Base-by-base conservation (phyloP, 2,888 invertebrate species). In the Lymantria dispar region DNA sequence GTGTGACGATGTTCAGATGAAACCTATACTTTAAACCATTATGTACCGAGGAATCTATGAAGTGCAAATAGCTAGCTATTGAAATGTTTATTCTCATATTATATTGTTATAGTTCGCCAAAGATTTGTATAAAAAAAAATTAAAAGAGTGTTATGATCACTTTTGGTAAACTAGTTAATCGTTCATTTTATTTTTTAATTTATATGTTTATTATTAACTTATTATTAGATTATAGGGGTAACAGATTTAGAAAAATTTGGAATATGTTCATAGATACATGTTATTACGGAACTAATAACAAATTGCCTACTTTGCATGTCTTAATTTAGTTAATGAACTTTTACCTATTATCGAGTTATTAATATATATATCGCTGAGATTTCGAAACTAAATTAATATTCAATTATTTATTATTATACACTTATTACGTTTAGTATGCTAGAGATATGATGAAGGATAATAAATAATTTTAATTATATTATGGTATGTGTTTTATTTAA, bases 401-500 rank as follows among this genome's bases (percentile, higher is more conserved):
- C 90, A 90, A 91, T 91, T 91, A 91, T 91, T 90, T 90, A 88
- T 87, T 87, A 88, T 91, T 91, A 91, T 91, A 91, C 91, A 92
- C 88, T 91, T 91, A 91, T 92, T 92, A 92, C 86, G 91, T 92
- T 92, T 91, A 92, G 92, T 91, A 91, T 91, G 91, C 91, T 92
- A 92, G 92, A 89, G 86, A 88, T 92, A 92, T 91, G 89, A 92
- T 87, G 92, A 90, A 91, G 82, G 91, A 92, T 92, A 92, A 92
- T 92, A 92, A 92, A 92, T 92, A 92, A 92, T 92, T 92, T 92
- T 92, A 92, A 92, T 91, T 91, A 92, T 92, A 92, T 89, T 89
- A 90, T 45, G 74, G 79, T 72, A 58, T 56, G 83, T 74, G 88
- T 89, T 89, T 89, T 78, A 87, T 68, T 65, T 1, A 7, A 33